Evolutionary conservation across 2,888 invertebrate species (phyloP).

Genomic region (Tipula lateralis): DNA sequence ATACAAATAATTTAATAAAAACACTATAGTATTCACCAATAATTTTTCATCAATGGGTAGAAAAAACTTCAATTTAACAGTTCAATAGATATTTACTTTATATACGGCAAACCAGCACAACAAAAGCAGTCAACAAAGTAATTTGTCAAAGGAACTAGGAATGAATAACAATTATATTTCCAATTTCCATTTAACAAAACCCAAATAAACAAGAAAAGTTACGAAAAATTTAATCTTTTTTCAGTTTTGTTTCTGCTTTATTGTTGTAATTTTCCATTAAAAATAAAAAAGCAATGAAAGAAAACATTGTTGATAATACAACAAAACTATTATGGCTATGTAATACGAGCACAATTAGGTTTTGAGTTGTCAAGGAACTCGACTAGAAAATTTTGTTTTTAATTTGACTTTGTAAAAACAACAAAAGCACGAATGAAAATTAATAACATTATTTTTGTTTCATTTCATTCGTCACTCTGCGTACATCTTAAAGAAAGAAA

Average conservation of each 20-base stretch:
- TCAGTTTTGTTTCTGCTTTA: not conserved
- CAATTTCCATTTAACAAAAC: not conserved
- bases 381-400: not conserved
- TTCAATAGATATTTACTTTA: not conserved
- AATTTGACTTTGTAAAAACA: not conserved
- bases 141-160: not conserved
- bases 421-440: not conserved
- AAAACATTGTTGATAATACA: not conserved
- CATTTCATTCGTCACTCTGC: not conserved
- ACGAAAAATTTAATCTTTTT: not conserved
- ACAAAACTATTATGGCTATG: no score
- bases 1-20: no score
- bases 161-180: not conserved
- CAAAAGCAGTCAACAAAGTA: not conserved
- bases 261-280: not conserved
- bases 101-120: not conserved
- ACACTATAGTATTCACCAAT: not conserved
- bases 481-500: not conserved
- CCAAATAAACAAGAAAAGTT: not conserved
- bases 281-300: not conserved
- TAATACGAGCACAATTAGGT: no score
- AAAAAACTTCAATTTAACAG: not conserved
- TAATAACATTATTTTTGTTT: not conserved
- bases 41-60: not conserved
- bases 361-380: not conserved